phyloP scores from a whole-genome alignment of 2,113 vertebrate species.

The Romanogobio albipinnatus region DNA sequence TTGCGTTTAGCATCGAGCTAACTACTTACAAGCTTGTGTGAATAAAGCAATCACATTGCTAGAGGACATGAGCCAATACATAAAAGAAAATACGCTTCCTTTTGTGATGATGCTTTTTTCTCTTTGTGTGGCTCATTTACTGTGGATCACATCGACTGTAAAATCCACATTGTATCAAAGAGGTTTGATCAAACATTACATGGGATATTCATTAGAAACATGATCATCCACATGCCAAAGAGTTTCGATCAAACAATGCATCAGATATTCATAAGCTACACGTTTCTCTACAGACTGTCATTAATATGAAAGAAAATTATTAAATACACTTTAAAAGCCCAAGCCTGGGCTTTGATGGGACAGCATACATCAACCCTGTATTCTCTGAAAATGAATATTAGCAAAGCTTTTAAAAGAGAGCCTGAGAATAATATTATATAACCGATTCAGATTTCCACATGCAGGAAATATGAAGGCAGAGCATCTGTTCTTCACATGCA shows the following conservation, averaged over 20 bases:
- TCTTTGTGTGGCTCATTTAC: conserved; percentile 36
- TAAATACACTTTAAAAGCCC: conserved; percentile 38
- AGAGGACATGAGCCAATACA: conserved; percentile 14
- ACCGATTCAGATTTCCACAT: conserved; percentile 33
- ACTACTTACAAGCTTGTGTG: conserved; percentile 1
- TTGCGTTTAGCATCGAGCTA: conserved; percentile 21
- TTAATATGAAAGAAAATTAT: not conserved
- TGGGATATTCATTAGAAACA: conserved; percentile 52
- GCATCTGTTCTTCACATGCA: conserved; percentile 7
- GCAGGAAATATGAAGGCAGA: not conserved
- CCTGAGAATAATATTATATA: not conserved
- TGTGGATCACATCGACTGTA: conserved; percentile 14
- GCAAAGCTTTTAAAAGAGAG: conserved; percentile 28
- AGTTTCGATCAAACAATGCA: conserved; percentile 45
- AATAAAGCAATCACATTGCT: conserved; percentile 17
- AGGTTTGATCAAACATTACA: conserved; percentile 44
- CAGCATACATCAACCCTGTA: not conserved
- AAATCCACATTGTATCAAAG: conserved; percentile 48
- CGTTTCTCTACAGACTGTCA: conserved; percentile 30
- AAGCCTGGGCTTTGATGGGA: conserved; percentile 28
- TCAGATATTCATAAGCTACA: conserved; percentile 47
- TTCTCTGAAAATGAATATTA: conserved; percentile 35
- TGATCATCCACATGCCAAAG: conserved; percentile 37
- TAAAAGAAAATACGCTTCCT: conserved; percentile 24
- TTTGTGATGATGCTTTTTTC: not conserved